phyloP scores from a whole-genome alignment of 2,888 invertebrate genomes.

The Sthenelais limicola region DNA sequence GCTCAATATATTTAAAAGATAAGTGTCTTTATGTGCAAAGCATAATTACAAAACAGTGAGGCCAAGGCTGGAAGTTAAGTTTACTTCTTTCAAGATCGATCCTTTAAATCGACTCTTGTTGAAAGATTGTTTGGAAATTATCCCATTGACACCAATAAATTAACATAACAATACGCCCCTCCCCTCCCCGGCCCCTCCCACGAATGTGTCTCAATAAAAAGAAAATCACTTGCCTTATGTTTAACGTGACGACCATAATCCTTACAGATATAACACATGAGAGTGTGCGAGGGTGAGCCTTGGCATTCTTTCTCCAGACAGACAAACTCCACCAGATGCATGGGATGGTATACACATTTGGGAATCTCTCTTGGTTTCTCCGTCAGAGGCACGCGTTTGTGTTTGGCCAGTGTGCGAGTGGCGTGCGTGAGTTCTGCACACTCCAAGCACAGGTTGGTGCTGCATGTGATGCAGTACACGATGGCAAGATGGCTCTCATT shows the following conservation, averaged over 20 bases:
- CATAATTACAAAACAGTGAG: too few species aligned
- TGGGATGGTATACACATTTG: slow-evolving; percentile 75
- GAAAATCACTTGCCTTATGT: slow-evolving; percentile 74
- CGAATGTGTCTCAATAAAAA: background rate
- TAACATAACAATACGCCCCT: too few species aligned
- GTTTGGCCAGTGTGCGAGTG: slow-evolving; percentile 75
- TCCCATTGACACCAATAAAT: too few species aligned
- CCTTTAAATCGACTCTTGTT: too few species aligned
- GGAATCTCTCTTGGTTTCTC: slow-evolving; percentile 77
- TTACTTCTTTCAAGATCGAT: too few species aligned
- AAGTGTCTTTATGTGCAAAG: too few species aligned
- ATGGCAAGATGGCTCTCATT: slow-evolving; percentile 76
- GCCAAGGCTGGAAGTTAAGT: too few species aligned
- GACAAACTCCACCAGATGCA: slow-evolving; percentile 76
- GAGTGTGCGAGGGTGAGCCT: slow-evolving; percentile 66
- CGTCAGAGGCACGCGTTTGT: slow-evolving; percentile 75
- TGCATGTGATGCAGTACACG: slow-evolving; percentile 76
- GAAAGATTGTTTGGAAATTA: too few species aligned
- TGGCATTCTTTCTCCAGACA: slow-evolving; percentile 76
- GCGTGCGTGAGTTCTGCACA: slow-evolving; percentile 76
- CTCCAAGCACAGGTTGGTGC: slow-evolving; percentile 75
- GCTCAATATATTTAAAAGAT: too few species aligned
- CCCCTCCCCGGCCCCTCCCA: background rate
- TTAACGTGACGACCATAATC: slow-evolving; percentile 76
- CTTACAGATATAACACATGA: slow-evolving; percentile 77